Base-by-base conservation (phyloP, 2,888 invertebrate species). In the Andrena bucephala region DNA sequence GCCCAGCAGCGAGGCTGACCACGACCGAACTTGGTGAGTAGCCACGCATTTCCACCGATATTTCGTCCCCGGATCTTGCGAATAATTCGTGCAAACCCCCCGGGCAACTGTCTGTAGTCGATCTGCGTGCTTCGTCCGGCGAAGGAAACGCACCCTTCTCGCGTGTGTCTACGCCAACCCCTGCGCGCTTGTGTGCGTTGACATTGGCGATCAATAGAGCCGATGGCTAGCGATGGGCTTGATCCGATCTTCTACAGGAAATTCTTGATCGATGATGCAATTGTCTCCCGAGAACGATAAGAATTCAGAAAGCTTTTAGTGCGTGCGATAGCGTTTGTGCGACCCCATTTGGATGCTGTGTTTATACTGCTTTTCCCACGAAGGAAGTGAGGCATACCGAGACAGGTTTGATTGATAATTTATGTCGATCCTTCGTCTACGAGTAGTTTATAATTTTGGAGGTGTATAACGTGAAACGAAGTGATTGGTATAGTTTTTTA, bases 181-280 rank as follows among this genome's bases (percentile, higher is more conserved):
- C n/a, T 4, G 36, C 57, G 80, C 65, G 65, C 60, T 57, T 59
- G 84, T 87, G 84, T 85, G 84, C 81, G 80, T 84, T 86, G 78
- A 84, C 85, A 89, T 87, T 73, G 83, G 66, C 90, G 92, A 92
- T 92, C 92, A 92, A 92, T 92, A 92, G 89, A 90, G 89, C 88
- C 79, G 87, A 92, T 91, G 89, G 84, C 69, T 85, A 83, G 77
- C 87, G 89, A 79, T 67, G 24, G n/a, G 10, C 74, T 62, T 52
- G 80, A 82, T 81, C 63, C 27, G 52, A 70, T 63, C 33, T 10
- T 63, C 27, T 2, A 13, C 50, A n/a, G 6, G 13, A 16, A 29
- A 66, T 50, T 33, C 20, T 52, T 27, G 50, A 66, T 77, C 60
- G 31, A 67, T 63, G 8, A 16, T n/a, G 13, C 3, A n/a, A 33